phyloP scores from a whole-genome alignment of 2,113 vertebrate genomes.

The Chlorocebus sabaeus region DNA sequence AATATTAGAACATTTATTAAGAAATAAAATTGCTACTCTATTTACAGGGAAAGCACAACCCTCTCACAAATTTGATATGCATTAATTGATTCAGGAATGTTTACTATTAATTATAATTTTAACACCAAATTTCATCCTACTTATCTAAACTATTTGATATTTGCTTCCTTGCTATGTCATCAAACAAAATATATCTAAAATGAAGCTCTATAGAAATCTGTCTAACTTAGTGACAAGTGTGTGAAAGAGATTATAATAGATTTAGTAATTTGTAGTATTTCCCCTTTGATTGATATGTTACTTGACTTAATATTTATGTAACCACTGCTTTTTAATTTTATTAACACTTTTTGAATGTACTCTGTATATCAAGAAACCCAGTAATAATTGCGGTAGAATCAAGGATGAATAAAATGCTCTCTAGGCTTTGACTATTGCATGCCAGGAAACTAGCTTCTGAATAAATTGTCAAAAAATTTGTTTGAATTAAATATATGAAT shows the following conservation, averaged over 20 bases:
- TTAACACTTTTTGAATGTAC: background rate
- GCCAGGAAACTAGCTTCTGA: background rate
- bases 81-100: background rate
- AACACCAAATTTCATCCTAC: background rate
- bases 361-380: background rate
- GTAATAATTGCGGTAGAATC: background rate
- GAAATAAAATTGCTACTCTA: background rate
- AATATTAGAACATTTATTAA: background rate
- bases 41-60: background rate
- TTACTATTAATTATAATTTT: background rate
- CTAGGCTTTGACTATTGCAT: background rate
- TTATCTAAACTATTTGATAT: background rate
- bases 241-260: background rate
- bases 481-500: background rate
- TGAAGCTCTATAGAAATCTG: slow-evolving; percentile 8
- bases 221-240: background rate
- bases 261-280: background rate
- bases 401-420: background rate
- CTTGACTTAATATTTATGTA: background rate
- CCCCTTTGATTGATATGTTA: background rate
- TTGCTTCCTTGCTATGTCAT: background rate
- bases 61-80: background rate
- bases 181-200: background rate
- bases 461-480: background rate
- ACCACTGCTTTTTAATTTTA: background rate